Base-by-base conservation (phyloP, 2,797 vertebrate species). In the Oryzias dopingdopingensis region DNA sequence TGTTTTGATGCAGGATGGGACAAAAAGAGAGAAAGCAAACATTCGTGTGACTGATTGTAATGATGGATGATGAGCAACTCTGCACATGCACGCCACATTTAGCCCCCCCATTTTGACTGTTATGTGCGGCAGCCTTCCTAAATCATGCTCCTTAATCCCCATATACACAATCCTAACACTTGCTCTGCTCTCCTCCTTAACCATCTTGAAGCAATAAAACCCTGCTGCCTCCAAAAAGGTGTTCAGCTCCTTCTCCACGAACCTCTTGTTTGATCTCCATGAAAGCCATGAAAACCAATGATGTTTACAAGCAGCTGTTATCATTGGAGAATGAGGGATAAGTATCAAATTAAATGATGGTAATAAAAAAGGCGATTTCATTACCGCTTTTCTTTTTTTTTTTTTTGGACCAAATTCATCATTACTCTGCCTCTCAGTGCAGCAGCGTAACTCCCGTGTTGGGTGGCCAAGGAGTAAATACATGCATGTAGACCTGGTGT, bases 131-230 rank as follows among this genome's bases (percentile, higher is more conserved):
- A 70, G 62, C 29, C 55, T 37, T 62, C 42, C 52, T 76, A 78
- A 81, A 85, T 85, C 65, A 64, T 0, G 3, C 55, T 65, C 14
- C 60, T 44, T 66, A 61, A 71, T 72, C 65, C 67, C 50, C 59
- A 23, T 44, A 52, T 75, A 45, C 62, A 72, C 65, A 82, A 62
- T 64, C 51, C 51, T 55, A 37, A 52, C 52, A 72, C 72, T 82
- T 79, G 66, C 68, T 69, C 32, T 2, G 32, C 10, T 42, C 54
- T 52, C 64, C 37, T 61, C 40, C 41, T 45, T 76, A 0, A 23
- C 12, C 84, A 86, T 82, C 78, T 85, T 81, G 74, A 88, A 86
- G 56, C 62, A 76, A 86, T 86, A 70, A 82, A 79, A 72, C 59
- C 47, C 32, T 16, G 37, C 67, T 68, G 53, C 58, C 46, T 73